These are phyloP conservation scores for Thereva unica DNA, from an alignment of 2,888 invertebrate genomes.

Conservation along the genomic window DNA sequence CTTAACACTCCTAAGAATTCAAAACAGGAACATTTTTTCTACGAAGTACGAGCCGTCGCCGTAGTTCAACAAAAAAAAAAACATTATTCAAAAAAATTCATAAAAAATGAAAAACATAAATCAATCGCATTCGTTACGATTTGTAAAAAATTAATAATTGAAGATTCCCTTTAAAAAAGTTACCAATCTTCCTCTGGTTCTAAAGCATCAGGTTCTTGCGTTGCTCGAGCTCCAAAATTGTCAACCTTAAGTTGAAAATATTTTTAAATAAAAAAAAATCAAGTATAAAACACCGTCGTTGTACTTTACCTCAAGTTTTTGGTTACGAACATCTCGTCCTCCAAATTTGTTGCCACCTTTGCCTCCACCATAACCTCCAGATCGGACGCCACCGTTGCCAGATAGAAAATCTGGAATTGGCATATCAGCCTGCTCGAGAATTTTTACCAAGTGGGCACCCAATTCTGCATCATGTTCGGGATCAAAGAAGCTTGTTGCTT, in stretches of 20 bases:
- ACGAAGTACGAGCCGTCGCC: too few relatives aligned
- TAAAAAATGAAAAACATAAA: too few relatives aligned
- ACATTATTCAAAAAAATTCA: too few relatives aligned
- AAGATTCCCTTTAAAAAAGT: not conserved
- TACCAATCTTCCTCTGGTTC: slow-evolving; percentile 43
- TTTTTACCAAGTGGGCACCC: slow-evolving; percentile 69
- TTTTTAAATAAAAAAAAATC: not conserved
- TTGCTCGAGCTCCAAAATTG: not conserved
- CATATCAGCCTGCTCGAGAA: slow-evolving; percentile 79
- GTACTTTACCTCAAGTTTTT: slow-evolving; percentile 27
- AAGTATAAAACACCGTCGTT: too few relatives aligned
- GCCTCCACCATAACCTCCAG: slow-evolving; percentile 49
- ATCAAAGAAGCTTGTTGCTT: slow-evolving; percentile 85
- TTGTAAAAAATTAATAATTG: too few relatives aligned
- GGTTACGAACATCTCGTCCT: slow-evolving; percentile 66
- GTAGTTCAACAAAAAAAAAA: too few relatives aligned
- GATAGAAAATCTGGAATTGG: slow-evolving; percentile 76
- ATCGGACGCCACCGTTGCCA: slow-evolving; percentile 60
- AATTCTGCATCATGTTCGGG: slow-evolving; percentile 65
- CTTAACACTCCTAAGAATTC: too few relatives aligned
- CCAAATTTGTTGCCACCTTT: slow-evolving; percentile 64
- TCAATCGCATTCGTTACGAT: too few relatives aligned
- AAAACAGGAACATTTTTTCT: too few relatives aligned
- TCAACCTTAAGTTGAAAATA: not conserved
- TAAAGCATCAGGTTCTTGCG: slow-evolving; percentile 30